Evolutionary conservation across 37 sponge, comb jelly and placozoan genomes (phyloP), one percentile per base, ranked within the genome.

Genomic region (Cladorhizidae sp.): DNA sequence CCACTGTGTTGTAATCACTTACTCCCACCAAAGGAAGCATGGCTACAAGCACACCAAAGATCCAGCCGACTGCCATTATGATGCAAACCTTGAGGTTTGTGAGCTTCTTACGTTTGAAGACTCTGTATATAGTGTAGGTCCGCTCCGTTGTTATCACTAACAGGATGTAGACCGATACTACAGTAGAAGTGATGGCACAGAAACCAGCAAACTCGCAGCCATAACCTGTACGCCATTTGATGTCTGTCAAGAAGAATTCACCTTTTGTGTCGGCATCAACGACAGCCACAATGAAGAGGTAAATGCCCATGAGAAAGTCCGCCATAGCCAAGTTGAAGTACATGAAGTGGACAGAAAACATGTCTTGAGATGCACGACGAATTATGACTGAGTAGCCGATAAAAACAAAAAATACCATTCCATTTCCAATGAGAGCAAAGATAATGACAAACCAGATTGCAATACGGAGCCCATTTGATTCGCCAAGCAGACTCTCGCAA

Each of bases 111-210:
- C n/a, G 32, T 0, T 37, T 45, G 51, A 86, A 28, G 11, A 76
- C 82, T 1, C 57, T 52, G 20, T n/a, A 45, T 23, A 93, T 86
- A 22, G 87, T 77, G 68, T 84, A 63, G 17, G 72, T 43, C 29
- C 93, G 71, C 57, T 93, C 93, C 20, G 81, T 21, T 0, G 93
- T 93, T 57, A 93, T 89, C 41, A 89, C 80, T 0, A 77, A 38
- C 39, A 93, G 84, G 0, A 79, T 78, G 36, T 67, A 89, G 22
- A 89, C 74, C 23, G 93, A 92, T 40, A 88, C 51, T 9, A 70
- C 23, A 2, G 73, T 85, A 26, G 89, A 83, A 7, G 71, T 28
- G 39, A 92, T 84, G 31, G 93, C 93, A 76, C 73, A 80, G 78
- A 92, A 88, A 23, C 93, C 93, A 8, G 85, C 76, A 68, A 85